These are phyloP conservation scores for Amphiprion percula DNA, from an alignment of 2,113 vertebrate genomes.

Conservation along the genomic window DNA sequence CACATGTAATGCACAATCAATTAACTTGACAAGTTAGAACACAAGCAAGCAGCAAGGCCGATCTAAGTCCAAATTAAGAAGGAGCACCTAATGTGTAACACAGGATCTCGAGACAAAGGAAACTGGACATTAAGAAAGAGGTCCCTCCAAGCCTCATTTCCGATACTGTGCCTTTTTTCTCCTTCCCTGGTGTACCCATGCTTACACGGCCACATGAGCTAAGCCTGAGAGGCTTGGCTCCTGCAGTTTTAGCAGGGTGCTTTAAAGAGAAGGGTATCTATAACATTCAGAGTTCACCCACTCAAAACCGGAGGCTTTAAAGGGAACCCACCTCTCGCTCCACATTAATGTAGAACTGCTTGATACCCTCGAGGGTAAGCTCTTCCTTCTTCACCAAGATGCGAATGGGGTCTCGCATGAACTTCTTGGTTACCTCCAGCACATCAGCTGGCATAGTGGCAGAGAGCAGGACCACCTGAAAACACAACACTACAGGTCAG, in stretches of 20 bases:
- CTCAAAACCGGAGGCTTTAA: too few species aligned
- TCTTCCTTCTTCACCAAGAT: conserved; percentile 99
- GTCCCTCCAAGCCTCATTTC: conserved; percentile 80
- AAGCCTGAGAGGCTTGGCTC: conserved; percentile 65
- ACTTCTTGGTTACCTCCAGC: conserved; percentile 99
- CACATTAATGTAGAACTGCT: conserved; percentile 99
- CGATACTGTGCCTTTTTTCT: conserved; percentile 78
- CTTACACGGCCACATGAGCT: conserved; percentile 80
- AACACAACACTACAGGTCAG: not conserved
- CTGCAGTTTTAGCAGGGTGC: conserved; percentile 84
- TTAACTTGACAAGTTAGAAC: not conserved
- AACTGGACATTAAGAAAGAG: conserved; percentile 87
- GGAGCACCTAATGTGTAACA: conserved; percentile 65
- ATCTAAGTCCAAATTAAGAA: not conserved
- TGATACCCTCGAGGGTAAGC: conserved; percentile 98
- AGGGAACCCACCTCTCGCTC: conserved; percentile 91
- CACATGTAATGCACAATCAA: not conserved
- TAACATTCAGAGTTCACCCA: not conserved
- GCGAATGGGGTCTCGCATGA: conserved; percentile 97
- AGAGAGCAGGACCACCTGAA: conserved; percentile 95
- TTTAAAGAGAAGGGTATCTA: conserved; percentile 79
- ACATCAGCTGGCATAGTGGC: conserved; percentile 99
- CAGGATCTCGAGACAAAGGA: conserved; percentile 80
- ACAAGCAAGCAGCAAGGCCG: not conserved
- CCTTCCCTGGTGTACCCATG: conserved; percentile 83